These are phyloP conservation scores for Muschampia plurimacula DNA, from an alignment of 2,888 invertebrate species.

Conservation along the genomic window DNA sequence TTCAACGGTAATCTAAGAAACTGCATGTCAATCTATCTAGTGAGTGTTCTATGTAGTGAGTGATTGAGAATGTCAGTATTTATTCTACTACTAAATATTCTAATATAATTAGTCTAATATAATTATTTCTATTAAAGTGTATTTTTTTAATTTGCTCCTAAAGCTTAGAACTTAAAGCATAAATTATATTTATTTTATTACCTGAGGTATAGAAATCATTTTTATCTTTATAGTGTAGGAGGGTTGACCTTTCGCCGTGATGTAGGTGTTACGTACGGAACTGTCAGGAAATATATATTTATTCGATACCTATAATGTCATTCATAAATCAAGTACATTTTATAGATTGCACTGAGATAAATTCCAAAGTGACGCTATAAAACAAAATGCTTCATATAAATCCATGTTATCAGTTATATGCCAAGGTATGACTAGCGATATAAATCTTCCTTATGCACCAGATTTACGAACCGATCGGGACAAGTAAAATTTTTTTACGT, in stretches of 20 bases:
- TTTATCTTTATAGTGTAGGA: neutral
- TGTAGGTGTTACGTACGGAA: neutral
- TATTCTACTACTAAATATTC: neutral
- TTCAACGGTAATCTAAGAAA: conserved; percentile 6
- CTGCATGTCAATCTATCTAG: neutral
- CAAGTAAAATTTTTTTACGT: neutral
- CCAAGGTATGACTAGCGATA: neutral
- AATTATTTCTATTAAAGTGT: too few relatives aligned
- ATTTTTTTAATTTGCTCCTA: too few relatives aligned
- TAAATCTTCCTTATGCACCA: conserved; percentile 6
- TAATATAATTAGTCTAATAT: too few relatives aligned
- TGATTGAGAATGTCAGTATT: neutral
- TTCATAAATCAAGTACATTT: conserved; percentile 1
- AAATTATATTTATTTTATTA: too few relatives aligned
- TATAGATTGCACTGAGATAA: conserved; percentile 2
- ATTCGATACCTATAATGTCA: neutral
- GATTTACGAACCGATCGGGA: neutral
- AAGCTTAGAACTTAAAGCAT: too few relatives aligned
- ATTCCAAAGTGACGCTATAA: conserved; percentile 3
- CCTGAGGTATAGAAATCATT: neutral
- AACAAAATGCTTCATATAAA: conserved; percentile 6
- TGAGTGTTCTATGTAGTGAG: too few relatives aligned
- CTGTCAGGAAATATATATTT: neutral
- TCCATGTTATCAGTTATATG: neutral
- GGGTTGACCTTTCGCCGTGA: neutral